Percentiles rank a stretch among this genome's conserved stretches.
These are phyloP conservation scores for Anticlea derivata DNA, from an alignment of 2,888 invertebrate species.

Conservation along the genomic window DNA sequence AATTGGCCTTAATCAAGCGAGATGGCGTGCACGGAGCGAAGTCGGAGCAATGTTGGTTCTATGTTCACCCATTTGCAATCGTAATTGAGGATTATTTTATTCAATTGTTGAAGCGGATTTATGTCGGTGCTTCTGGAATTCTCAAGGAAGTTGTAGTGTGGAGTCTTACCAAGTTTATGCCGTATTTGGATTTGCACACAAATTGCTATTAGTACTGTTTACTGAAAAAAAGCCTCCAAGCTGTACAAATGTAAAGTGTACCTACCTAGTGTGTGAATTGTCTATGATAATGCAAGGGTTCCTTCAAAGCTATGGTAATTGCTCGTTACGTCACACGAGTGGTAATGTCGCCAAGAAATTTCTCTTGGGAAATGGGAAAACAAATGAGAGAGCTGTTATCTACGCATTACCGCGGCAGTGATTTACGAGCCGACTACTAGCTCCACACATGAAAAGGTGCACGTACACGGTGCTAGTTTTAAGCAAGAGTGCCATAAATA, in stretches of 20 bases:
- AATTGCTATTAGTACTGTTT: slow-evolving; percentile 21
- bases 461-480: slow-evolving; percentile 13
- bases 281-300: slow-evolving; percentile 17
- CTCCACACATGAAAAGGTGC: slow-evolving; percentile 41
- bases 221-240: slow-evolving; percentile 4
- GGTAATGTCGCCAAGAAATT: slow-evolving; percentile 77
- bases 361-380: slow-evolving; percentile 79
- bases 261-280: slow-evolving; percentile 13
- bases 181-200: slow-evolving; percentile 16
- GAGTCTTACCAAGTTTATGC: slow-evolving; percentile 16
- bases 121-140: slow-evolving; percentile 39
- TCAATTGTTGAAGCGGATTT: slow-evolving; percentile 41
- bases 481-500: not conserved
- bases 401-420: slow-evolving; percentile 76
- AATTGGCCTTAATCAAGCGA: slow-evolving; percentile 76
- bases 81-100: slow-evolving; percentile 52
- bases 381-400: slow-evolving; percentile 81
- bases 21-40: slow-evolving; percentile 56
- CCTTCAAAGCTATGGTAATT: slow-evolving; percentile 54
- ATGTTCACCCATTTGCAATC: slow-evolving; percentile 50
- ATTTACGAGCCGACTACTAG: slow-evolving; percentile 74
- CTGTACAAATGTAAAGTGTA: not conserved
- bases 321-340: slow-evolving; percentile 65
- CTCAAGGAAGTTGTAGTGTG: slow-evolving; percentile 9
- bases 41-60: slow-evolving; percentile 45